These are phyloP conservation scores for Bombycilla garrulus DNA, from an alignment of 2,113 vertebrate genomes.

Conservation along the genomic window DNA sequence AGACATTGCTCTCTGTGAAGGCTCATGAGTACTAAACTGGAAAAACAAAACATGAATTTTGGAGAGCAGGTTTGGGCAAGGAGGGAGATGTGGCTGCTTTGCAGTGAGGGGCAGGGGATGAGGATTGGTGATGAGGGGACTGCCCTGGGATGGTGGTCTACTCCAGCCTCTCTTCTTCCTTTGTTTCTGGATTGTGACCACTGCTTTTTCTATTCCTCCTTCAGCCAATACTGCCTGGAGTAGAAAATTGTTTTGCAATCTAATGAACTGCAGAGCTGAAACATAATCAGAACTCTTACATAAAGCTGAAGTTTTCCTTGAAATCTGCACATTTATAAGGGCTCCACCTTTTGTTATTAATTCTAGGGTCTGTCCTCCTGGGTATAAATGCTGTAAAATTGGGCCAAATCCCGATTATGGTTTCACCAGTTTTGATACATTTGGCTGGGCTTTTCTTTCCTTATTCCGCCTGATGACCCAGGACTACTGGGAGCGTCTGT, in stretches of 20 bases:
- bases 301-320: not conserved
- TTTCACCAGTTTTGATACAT: conserved; percentile 95
- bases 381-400: conserved; percentile 78
- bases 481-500: conserved; percentile 95
- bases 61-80: not conserved
- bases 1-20: not conserved
- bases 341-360: not conserved
- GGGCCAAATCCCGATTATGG: conserved; percentile 86
- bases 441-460: conserved; percentile 93
- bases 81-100: not conserved
- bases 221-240: not conserved
- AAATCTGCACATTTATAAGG: not conserved
- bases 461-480: conserved; percentile 95
- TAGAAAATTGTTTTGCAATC: not conserved
- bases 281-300: not conserved
- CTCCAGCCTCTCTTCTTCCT: not conserved
- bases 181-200: not conserved
- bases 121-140: not conserved
- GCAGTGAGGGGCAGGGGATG: not conserved
- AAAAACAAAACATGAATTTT: not conserved
- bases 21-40: not conserved
- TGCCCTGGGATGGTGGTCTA: not conserved
- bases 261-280: not conserved
- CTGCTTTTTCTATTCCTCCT: not conserved
- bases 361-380: conserved; percentile 81